Conservation (phyloP, 2,113 vertebrate species). For the Cathartes aura region DNA sequence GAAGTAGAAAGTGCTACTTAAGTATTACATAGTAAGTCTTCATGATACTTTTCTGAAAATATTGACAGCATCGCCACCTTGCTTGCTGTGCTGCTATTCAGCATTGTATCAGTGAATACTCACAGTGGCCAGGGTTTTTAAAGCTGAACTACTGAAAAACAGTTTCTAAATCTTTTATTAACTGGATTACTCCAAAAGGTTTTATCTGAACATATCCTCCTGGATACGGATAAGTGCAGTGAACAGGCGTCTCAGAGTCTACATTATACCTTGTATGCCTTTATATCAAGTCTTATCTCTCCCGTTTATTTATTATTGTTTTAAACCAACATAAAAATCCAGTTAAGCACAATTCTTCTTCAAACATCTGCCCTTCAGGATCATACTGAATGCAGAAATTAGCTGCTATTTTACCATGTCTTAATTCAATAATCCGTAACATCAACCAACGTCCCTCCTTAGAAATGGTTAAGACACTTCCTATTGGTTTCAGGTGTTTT, state of each 20-base stretch:
- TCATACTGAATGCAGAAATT: background rate
- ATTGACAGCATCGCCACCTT: background rate
- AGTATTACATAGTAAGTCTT: background rate
- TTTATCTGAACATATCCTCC: background rate
- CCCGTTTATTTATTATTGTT: background rate
- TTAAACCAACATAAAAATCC: background rate
- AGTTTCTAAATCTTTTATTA: background rate
- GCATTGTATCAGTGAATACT: background rate
- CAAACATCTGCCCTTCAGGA: background rate
- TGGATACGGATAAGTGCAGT: accelerated
- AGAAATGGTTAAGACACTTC: background rate
- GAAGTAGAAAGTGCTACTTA: background rate
- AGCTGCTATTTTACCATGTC: background rate
- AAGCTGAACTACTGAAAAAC: background rate
- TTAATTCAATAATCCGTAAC: background rate
- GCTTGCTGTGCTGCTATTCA: background rate
- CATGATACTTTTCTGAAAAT: background rate
- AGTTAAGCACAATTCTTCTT: background rate
- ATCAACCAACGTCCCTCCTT: background rate
- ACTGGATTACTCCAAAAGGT: background rate
- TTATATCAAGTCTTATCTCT: background rate
- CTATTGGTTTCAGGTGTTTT: background rate
- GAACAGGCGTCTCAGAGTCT: background rate
- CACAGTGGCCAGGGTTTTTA: background rate
- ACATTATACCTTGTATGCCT: background rate